A percentile compares a stretch with the other conserved stretches of the same genome.
These are phyloP conservation scores for Eriocheir sinensis DNA, from an alignment of 1,140 invertebrate species.

Conservation along the genomic window DNA sequence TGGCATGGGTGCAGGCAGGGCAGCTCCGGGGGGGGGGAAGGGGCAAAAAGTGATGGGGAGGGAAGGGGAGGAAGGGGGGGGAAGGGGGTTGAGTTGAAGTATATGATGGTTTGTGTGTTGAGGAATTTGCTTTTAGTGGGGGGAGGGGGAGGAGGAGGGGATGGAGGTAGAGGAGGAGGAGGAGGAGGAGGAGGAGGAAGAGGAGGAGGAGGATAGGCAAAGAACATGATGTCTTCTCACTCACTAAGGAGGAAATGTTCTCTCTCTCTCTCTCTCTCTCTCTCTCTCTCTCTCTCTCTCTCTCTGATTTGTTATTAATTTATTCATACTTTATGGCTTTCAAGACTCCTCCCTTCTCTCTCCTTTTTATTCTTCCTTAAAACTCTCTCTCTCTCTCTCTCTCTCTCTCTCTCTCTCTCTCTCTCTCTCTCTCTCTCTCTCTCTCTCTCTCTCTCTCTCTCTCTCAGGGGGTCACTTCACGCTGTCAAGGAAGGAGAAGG, in stretches of 20 bases:
- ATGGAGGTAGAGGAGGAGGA: constrained; percentile 18
- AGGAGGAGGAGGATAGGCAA: neutral
- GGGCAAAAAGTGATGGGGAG: constrained; percentile 33
- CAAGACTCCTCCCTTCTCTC: neutral
- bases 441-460: neutral
- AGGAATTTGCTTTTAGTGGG: neutral
- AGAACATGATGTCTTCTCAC: neutral
- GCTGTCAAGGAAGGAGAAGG: neutral
- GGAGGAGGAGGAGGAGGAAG: neutral
- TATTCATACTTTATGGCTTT: neutral
- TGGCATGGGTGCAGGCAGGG: too few relatives aligned
- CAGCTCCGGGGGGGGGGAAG: neutral
- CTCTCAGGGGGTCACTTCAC: neutral
- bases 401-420: neutral
- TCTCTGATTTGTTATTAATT: too few relatives aligned
- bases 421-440: neutral
- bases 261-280: too few relatives aligned
- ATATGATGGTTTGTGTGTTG: neutral
- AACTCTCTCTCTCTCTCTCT: neutral
- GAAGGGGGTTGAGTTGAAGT: neutral
- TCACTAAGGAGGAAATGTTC: neutral
- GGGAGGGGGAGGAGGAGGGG: neutral
- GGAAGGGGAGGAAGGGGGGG: neutral
- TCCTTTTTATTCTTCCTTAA: neutral
- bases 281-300: too few relatives aligned